phyloP scores from a whole-genome alignment of 1,140 invertebrate species.

The Protaetia brevitarsis region DNA sequence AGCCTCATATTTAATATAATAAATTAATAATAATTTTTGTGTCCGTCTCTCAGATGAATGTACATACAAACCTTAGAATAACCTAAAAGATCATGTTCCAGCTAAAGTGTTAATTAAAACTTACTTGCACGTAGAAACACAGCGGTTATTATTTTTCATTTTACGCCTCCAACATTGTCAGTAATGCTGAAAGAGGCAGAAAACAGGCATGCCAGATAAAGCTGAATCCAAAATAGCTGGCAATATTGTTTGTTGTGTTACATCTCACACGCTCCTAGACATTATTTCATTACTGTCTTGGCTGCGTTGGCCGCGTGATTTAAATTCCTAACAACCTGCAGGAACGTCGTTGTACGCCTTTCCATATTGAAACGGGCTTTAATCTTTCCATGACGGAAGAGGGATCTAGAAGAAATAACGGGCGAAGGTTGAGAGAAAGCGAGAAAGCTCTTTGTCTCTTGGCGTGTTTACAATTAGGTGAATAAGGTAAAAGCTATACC shows the following conservation, averaged over 20 bases:
- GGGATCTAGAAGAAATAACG: background rate
- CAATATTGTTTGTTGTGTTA: constrained; percentile 5
- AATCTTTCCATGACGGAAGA: background rate
- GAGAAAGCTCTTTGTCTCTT: background rate
- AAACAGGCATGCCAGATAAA: background rate
- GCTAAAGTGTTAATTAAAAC: no score
- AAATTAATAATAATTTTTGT: no score
- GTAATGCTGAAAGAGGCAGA: background rate
- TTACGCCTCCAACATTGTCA: background rate
- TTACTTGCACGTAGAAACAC: no score
- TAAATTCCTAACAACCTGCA: constrained; percentile 8
- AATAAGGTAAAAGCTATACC: no score
- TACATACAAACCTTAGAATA: no score
- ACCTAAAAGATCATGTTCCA: no score
- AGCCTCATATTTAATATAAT: no score
- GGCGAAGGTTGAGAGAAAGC: background rate
- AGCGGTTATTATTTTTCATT: background rate
- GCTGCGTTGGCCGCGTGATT: background rate
- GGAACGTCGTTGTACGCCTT: background rate
- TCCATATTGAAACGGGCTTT: constrained; percentile 1
- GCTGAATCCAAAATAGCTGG: background rate
- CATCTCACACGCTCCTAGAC: background rate
- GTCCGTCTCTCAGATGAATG: no score
- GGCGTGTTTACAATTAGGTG: background rate
- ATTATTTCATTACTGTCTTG: constrained; percentile 2